Evolutionary conservation across 2,797 vertebrate species (phyloP).

Genomic region (Muscicapa striata): DNA sequence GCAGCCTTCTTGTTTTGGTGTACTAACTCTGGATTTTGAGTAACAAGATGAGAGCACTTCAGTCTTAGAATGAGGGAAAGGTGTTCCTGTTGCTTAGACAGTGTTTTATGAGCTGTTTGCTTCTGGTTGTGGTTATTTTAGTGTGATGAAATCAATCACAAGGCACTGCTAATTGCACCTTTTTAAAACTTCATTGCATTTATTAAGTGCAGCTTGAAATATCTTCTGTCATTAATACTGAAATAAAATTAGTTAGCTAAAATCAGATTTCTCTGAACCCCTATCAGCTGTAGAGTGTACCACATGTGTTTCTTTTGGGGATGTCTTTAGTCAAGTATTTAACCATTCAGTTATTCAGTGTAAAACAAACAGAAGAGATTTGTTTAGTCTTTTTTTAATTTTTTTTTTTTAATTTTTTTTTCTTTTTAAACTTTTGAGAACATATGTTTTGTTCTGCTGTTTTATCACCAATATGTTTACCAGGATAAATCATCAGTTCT

Average conservation of each 20-base stretch:
- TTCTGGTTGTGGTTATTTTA: background rate
- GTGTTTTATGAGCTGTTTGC: background rate
- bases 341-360: background rate
- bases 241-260: background rate
- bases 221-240: background rate
- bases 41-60: background rate
- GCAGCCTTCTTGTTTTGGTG: background rate
- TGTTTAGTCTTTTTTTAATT: fast-evolving
- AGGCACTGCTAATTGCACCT: background rate
- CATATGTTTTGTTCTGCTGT: background rate
- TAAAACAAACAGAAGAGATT: background rate
- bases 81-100: background rate
- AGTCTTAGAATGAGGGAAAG: too few relatives aligned
- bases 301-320: background rate
- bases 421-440: background rate
- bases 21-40: background rate
- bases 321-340: background rate
- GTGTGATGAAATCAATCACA: background rate
- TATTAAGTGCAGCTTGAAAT: background rate
- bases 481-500: background rate
- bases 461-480: background rate
- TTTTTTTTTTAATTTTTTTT: too few relatives aligned
- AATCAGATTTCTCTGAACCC: background rate
- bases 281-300: fast-evolving
- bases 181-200: background rate